Evolutionary conservation across 92 coral and sea anemone genomes (phyloP).

Genomic region (Paramuricea clavata): DNA sequence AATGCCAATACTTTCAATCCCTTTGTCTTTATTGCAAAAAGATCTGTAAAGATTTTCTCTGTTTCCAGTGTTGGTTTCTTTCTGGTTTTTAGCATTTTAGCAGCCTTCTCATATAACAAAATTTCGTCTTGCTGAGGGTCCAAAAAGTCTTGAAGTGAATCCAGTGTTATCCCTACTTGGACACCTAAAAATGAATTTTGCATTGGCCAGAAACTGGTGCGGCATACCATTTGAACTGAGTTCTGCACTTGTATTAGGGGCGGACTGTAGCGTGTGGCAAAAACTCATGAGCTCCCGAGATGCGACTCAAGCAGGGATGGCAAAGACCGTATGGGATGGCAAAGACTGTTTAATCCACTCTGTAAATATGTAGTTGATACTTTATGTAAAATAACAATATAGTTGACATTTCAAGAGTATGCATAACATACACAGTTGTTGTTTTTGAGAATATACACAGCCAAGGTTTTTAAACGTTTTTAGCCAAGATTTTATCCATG

Average conservation of each 20-base stretch:
- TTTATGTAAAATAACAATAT: not conserved
- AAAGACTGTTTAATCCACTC: not conserved
- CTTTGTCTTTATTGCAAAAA: constrained; percentile 36
- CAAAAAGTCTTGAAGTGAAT: constrained; percentile 51
- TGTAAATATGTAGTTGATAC: constrained; percentile 1
- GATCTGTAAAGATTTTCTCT: too few relatives aligned
- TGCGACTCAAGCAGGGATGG: too few relatives aligned
- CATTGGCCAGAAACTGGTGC: constrained; percentile 48
- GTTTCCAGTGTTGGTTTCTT: not conserved
- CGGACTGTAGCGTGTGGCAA: too few relatives aligned
- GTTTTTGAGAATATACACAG: too few relatives aligned
- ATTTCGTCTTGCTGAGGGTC: constrained; percentile 44
- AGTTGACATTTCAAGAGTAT: too few relatives aligned
- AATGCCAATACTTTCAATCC: constrained; percentile 49
- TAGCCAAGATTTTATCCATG: constrained; percentile 49
- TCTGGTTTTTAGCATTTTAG: too few relatives aligned
- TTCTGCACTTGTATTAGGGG: too few relatives aligned
- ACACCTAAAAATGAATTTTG: constrained; percentile 31
- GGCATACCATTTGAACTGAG: constrained; percentile 29
- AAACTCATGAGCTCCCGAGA: too few relatives aligned
- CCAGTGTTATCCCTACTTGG: constrained; percentile 13
- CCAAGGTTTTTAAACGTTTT: too few relatives aligned
- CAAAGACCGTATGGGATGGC: too few relatives aligned
- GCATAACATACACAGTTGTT: too few relatives aligned
- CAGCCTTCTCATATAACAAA: not conserved